Base-by-base conservation (phyloP, 2,888 invertebrate genomes). In the Xestia c-nigrum region DNA sequence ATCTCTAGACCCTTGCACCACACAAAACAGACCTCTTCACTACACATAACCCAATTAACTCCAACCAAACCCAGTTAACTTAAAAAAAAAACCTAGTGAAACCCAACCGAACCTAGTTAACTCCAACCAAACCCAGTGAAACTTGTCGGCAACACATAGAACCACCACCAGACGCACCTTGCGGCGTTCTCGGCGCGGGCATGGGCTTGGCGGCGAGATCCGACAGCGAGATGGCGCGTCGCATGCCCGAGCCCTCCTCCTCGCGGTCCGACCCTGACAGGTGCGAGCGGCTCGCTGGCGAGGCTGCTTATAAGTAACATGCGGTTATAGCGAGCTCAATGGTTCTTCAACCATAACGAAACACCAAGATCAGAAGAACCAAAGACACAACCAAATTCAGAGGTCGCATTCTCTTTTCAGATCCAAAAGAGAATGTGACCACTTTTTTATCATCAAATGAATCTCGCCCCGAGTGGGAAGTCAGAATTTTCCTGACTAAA, bases 201-300 rank as follows among this genome's bases (percentile, higher is more conserved):
- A 97, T 97, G 73, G 97, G 97, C 87, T 97, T 97, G 85, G 97
- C 97, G 76, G 98, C 97, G 86, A 98, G 97, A 95, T 98, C 98
- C 89, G 98, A 98, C 90, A 98, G 97, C 77, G 98, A 98, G 94
- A 98, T 98, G 89, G 98, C 98, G 85, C 98, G 97, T 89, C 98
- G 97, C 97, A 98, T 98, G 86, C 98, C 98, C 89, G 97, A 95
- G 19, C 91, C 87, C 78, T 96, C 96, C 68, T 95, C 94, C 81
- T 95, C 96, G 31, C 92, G 92, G 79, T 95, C 95, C 40, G 94
- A 93, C 61, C 92, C 91, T 31, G 96, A 94, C 74, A 91, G 89
- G 76, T 93, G 93, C 85, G 91, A 90, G 61, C 96, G 95, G 84
- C 87, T 91, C 75, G 95, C 96, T 95, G 94, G 69, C 59, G 63